Conservation (phyloP, 2,797 vertebrate genomes). For the Aphelocoma californica region DNA sequence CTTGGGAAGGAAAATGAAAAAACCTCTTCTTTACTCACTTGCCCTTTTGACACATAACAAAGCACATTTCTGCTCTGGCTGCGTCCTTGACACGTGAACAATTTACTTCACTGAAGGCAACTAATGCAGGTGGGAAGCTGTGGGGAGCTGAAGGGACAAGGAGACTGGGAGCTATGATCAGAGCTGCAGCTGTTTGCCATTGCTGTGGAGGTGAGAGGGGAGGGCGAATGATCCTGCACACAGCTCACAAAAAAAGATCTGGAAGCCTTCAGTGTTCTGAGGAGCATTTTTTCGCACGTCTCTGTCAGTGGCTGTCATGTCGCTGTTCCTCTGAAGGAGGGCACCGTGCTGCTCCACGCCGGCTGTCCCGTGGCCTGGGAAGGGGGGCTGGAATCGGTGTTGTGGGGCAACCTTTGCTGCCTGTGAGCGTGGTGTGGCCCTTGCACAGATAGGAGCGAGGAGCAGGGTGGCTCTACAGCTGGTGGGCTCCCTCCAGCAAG, state of each 20-base stretch:
- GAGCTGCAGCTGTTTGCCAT: background rate
- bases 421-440: fast-evolving
- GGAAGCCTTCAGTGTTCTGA: background rate
- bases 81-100: background rate
- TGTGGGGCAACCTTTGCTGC: fast-evolving
- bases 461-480: background rate
- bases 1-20: background rate
- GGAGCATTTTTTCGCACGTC: background rate
- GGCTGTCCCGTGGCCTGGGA: fast-evolving
- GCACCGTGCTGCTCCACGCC: fast-evolving
- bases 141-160: background rate
- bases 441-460: background rate
- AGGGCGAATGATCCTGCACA: background rate
- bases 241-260: background rate
- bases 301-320: background rate
- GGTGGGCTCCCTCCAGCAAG: background rate
- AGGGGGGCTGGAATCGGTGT: fast-evolving
- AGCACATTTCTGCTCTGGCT: background rate
- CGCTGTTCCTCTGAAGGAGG: fast-evolving
- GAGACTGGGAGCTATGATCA: background rate
- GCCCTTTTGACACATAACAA: background rate
- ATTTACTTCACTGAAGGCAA: background rate
- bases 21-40: background rate
- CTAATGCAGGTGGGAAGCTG: background rate
- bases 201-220: background rate